A percentile compares a stretch with the other conserved stretches of the same genome.
Evolutionary conservation across 2,797 vertebrate genomes (phyloP).

Genomic region (Oreochromis grahami): DNA sequence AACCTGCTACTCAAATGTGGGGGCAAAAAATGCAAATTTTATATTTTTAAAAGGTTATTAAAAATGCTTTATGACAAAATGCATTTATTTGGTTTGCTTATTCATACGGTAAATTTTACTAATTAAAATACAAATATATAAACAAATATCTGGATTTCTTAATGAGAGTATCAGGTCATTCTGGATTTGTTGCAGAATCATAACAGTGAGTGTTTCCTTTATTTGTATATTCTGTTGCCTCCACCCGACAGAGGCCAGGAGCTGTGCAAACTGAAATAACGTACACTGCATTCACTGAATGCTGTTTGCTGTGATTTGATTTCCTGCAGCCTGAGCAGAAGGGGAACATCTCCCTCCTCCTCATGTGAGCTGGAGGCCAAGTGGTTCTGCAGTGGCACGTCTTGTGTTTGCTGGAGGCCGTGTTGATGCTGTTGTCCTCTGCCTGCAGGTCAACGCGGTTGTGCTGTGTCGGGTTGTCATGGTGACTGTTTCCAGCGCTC

Average conservation of each 20-base stretch:
- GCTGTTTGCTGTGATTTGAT: not conserved
- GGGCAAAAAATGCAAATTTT: not conserved
- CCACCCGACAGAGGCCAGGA: not conserved
- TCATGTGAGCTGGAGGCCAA: slow-evolving; percentile 23
- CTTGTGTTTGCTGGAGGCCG: slow-evolving; percentile 2
- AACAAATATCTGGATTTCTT: not conserved
- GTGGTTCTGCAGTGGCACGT: slow-evolving; percentile 3
- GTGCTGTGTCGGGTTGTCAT: slow-evolving; percentile 87
- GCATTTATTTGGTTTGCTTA: not conserved
- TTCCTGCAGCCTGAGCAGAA: not conserved
- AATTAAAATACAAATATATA: fast-evolving
- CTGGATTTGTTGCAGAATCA: not conserved
- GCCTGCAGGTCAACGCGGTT: slow-evolving; percentile 84
- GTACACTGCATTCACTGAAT: not conserved
- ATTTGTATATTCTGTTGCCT: not conserved
- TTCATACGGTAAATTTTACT: fast-evolving
- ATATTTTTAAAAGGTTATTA: not conserved
- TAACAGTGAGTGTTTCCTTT: not conserved
- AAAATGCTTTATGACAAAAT: not conserved
- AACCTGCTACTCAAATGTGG: not conserved
- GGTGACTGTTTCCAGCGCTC: slow-evolving; percentile 87
- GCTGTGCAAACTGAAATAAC: not conserved
- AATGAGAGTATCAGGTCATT: not conserved
- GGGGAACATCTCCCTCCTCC: not conserved
- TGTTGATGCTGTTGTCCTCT: slow-evolving; percentile 47